Evolutionary conservation across 2,888 invertebrate species (phyloP).

Genomic region (Eubasilissa splendida): DNA sequence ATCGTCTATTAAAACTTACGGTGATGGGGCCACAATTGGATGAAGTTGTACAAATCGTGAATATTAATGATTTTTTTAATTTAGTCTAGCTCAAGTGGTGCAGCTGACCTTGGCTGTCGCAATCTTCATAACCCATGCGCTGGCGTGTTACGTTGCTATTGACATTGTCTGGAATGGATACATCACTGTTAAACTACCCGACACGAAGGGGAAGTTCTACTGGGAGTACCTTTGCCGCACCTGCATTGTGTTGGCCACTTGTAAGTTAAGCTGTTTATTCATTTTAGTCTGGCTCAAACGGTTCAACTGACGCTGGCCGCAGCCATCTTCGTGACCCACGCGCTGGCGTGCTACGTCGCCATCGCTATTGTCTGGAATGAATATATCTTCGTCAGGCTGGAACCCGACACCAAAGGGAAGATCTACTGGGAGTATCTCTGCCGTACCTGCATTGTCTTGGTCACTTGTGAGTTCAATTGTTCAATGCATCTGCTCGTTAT

Average conservation of each 20-base stretch:
- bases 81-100: slow-evolving; percentile 80
- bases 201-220: slow-evolving; percentile 70
- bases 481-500: too few species aligned
- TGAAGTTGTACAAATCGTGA: too few species aligned
- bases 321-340: slow-evolving; percentile 93
- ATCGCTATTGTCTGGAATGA: slow-evolving; percentile 94
- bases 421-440: slow-evolving; percentile 83
- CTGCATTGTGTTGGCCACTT: slow-evolving; percentile 83
- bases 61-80: not conserved
- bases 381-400: slow-evolving; percentile 71
- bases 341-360: slow-evolving; percentile 95
- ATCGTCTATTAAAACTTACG: too few species aligned
- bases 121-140: slow-evolving; percentile 92
- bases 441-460: slow-evolving; percentile 82
- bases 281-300: slow-evolving; percentile 77
- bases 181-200: slow-evolving; percentile 69
- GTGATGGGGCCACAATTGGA: too few species aligned
- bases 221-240: slow-evolving; percentile 88
- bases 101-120: slow-evolving; percentile 83
- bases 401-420: slow-evolving; percentile 70
- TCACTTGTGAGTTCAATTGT: slow-evolving; percentile 83
- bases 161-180: slow-evolving; percentile 93
- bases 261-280: slow-evolving; percentile 74
- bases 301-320: slow-evolving; percentile 83
- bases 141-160: slow-evolving; percentile 97